These are phyloP conservation scores for Tromatobia lineatoria DNA, from an alignment of 2,888 invertebrate genomes.

Conservation along the genomic window DNA sequence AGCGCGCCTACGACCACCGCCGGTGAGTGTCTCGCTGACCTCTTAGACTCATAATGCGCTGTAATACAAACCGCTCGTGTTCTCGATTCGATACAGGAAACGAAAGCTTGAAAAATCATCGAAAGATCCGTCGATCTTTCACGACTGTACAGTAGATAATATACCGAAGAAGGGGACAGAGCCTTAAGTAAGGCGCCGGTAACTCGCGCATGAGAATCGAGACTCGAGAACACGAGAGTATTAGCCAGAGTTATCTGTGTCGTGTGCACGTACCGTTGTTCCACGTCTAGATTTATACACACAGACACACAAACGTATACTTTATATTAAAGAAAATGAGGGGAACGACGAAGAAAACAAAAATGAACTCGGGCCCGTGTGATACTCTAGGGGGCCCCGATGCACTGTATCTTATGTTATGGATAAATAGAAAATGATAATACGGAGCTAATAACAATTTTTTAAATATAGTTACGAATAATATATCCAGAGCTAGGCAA, in stretches of 20 bases:
- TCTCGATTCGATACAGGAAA: conserved; percentile 54
- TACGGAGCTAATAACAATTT: conserved; percentile 65
- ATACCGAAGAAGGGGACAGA: conserved; percentile 6
- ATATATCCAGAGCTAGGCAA: conserved; percentile 85
- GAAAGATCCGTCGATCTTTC: conserved; percentile 55
- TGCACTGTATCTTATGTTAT: conserved; percentile 72
- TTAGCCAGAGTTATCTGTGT: conserved; percentile 60
- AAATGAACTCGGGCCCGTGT: conserved; percentile 81
- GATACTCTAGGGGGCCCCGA: conserved; percentile 83
- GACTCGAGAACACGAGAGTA: conserved; percentile 66
- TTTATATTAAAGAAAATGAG: conserved; percentile 47
- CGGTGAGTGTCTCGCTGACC: conserved; percentile 85
- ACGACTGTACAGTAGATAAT: conserved; percentile 64
- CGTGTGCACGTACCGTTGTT: conserved; percentile 69
- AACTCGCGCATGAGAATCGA: conserved; percentile 43
- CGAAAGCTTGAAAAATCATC: conserved; percentile 7
- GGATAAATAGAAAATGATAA: conserved; percentile 69
- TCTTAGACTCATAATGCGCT: conserved; percentile 83
- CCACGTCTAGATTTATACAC: conserved; percentile 64
- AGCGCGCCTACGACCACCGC: conserved; percentile 85
- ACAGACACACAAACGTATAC: conserved; percentile 31
- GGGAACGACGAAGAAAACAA: conserved; percentile 5
- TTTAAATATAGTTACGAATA: conserved; percentile 76
- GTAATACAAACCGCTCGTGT: conserved; percentile 60
- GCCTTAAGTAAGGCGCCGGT: conserved; percentile 33